These are phyloP conservation scores for Drosophila lacicola DNA, from an alignment of 2,888 invertebrate species.

Conservation along the genomic window DNA sequence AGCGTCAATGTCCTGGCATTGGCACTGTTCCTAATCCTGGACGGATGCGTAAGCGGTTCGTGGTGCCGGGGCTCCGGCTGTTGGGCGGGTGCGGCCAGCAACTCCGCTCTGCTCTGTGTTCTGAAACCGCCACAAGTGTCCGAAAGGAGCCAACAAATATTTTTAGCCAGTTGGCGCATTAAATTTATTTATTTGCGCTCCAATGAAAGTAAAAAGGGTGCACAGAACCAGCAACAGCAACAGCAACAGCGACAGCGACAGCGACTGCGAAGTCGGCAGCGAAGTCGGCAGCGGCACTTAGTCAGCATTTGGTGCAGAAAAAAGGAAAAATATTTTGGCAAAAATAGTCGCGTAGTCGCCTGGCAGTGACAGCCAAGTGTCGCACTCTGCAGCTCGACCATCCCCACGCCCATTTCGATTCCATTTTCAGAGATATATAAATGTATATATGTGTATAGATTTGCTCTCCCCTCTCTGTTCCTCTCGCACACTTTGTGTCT, in stretches of 20 bases:
- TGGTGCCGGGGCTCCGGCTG: background rate
- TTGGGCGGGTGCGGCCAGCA: background rate
- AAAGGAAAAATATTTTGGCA: conserved; percentile 53
- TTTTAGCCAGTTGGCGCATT: conserved; percentile 53
- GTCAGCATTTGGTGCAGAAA: conserved; percentile 69
- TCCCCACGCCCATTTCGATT: conserved; percentile 22
- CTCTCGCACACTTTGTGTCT: background rate
- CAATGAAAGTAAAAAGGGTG: conserved; percentile 61
- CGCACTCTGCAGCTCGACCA: conserved; percentile 37
- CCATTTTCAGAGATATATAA: conserved; percentile 34
- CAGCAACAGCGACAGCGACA: conserved; percentile 30
- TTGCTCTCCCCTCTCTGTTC: background rate
- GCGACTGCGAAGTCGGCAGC: conserved; percentile 26
- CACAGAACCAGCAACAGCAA: conserved; percentile 35
- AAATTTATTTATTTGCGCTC: conserved; percentile 65
- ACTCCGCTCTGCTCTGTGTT: background rate
- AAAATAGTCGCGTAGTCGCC: conserved; percentile 65
- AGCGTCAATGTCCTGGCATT: conserved; percentile 35
- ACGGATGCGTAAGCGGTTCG: conserved; percentile 5
- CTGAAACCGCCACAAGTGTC: conserved; percentile 48
- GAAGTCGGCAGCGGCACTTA: conserved; percentile 58
- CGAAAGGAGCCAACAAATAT: conserved; percentile 22
- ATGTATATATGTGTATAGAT: background rate
- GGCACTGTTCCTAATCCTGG: conserved; percentile 39
- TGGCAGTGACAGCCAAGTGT: conserved; percentile 69